Evolutionary conservation across 2,888 invertebrate species (phyloP), one percentile per base, ranked within the genome.

Genomic region (Lissocephala sabroskyi): DNA sequence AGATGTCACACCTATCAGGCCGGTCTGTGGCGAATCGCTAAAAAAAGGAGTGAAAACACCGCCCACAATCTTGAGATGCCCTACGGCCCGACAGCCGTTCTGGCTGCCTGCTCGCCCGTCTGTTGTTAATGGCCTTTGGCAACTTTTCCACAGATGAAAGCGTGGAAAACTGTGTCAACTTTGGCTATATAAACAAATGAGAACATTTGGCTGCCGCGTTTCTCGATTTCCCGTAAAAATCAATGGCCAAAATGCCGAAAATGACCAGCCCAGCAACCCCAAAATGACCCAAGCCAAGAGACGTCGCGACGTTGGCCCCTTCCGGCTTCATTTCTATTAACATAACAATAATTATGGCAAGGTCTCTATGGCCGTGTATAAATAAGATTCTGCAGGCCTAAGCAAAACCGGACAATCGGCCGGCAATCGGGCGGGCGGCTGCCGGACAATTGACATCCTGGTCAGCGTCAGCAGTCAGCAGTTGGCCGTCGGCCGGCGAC

Each of bases 1-100:
- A 65, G 62, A 53, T 67, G 82, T 81, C 80, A 80, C 80, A 81
- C 80, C 82, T 80, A 80, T 81, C 71, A 64, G 56, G 59, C 58
- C 56, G 56, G 49, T 50, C 59, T 52, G 53, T 74, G 48, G 43
- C 60, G 60, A 77, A 74, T 68, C 41, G 53, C 17, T 30, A 58
- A 45, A 40, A 57, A 50, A 37, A 63, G 64, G 59, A 76, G 77
- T 77, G 45, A 18, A 50, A 33, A 16, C 16, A 16, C 35, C 16
- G 78, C 68, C 68, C 33, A 48, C 9, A 39, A 32, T 45, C 51
- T 42, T 32, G 41, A 37, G 19, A n/a, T 37, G 18, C 9, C n/a
- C n/a, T 10, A 10, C 14, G 16, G 17, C 10, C 14, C 16, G 35
- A 10, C 16, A 35, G 35, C 13, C 10, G 7, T 23, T 23, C 4